phyloP scores from a whole-genome alignment of 2,797 vertebrate species.

The Anomalospiza imberbis region DNA sequence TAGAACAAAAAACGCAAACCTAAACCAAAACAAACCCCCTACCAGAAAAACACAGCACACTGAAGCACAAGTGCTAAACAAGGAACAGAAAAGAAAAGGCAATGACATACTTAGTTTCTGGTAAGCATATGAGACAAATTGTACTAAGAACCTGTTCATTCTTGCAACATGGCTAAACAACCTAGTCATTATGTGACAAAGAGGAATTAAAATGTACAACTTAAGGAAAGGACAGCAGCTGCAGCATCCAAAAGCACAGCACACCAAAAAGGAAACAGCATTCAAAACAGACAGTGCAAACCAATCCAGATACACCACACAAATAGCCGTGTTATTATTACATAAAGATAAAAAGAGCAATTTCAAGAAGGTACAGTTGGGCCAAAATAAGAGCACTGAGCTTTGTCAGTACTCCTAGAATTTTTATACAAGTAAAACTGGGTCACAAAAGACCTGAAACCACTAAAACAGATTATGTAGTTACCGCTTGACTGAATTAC shows the following conservation, averaged over 20 bases:
- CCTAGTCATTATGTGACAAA: neutral
- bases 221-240: neutral
- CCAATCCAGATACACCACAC: neutral
- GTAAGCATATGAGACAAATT: accelerated
- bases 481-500: neutral
- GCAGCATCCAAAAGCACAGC: neutral
- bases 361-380: neutral
- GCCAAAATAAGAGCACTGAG: neutral
- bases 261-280: neutral
- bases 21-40: accelerated
- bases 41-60: neutral
- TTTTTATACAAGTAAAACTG: neutral
- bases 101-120: neutral
- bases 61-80: neutral
- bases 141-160: neutral
- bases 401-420: neutral
- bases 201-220: neutral
- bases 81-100: neutral
- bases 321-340: neutral
- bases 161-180: neutral
- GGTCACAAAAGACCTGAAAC: neutral
- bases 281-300: neutral
- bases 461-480: neutral
- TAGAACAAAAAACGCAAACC: accelerated
- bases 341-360: neutral